Evolutionary conservation across 2,113 vertebrate species (phyloP).

Genomic region (Columba janthina): DNA sequence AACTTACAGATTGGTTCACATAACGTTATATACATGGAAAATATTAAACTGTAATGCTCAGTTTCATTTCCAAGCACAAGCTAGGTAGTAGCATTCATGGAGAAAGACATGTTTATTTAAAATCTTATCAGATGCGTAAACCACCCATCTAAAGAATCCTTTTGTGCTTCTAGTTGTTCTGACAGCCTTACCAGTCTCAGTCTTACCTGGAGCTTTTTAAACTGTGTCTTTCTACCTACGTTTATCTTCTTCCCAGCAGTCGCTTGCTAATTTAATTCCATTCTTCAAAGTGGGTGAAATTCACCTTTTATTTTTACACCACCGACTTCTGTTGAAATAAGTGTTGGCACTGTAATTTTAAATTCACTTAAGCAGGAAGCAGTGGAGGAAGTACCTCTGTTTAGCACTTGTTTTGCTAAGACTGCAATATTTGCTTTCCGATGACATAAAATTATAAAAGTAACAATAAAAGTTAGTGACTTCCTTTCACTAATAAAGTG

Average conservation of each 20-base stretch:
- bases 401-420: neutral
- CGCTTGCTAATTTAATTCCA: neutral
- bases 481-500: neutral
- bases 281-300: neutral
- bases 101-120: neutral
- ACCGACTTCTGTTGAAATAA: neutral
- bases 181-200: neutral
- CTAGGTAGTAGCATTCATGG: neutral
- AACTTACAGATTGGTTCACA: neutral
- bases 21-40: neutral
- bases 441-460: neutral
- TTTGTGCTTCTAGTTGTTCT: neutral
- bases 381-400: neutral
- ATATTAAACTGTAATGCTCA: neutral
- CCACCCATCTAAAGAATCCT: neutral
- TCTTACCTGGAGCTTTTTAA: neutral
- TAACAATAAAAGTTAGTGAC: neutral
- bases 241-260: neutral
- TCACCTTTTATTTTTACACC: neutral
- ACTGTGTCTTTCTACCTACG: neutral
- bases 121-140: neutral
- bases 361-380: neutral
- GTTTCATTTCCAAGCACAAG: neutral
- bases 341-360: neutral
- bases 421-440: neutral